Percentiles rank a stretch among this genome's conserved stretches.
phyloP scores from a whole-genome alignment of 2,113 vertebrate species.

The Myocastor coypus region DNA sequence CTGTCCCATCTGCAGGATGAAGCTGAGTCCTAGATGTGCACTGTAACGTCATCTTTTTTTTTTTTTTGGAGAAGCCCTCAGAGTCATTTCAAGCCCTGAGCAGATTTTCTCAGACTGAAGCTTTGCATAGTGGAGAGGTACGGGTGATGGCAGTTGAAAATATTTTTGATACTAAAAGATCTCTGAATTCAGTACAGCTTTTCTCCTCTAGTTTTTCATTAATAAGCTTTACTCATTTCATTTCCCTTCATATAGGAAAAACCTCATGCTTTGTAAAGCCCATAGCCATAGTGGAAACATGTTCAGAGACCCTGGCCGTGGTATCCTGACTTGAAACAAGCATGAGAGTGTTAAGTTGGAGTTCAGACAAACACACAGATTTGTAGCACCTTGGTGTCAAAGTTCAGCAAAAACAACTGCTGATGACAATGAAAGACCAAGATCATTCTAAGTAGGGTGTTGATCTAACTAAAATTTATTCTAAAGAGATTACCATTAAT shows the following conservation, averaged over 20 bases:
- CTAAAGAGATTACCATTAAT: not conserved
- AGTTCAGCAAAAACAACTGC: slow-evolving; percentile 44
- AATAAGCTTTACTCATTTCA: not conserved
- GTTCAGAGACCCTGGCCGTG: not conserved
- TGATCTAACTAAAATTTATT: not conserved
- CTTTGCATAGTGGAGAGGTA: accelerated
- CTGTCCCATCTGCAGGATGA: accelerated
- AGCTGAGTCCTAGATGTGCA: not conserved
- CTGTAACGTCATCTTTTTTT: accelerated
- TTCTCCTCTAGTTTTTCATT: not conserved
- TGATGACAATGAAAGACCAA: slow-evolving; percentile 38
- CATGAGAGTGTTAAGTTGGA: not conserved
- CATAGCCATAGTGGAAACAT: not conserved
- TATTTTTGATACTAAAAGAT: not conserved
- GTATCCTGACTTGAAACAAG: slow-evolving; percentile 11
- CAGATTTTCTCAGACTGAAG: not conserved
- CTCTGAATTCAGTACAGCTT: not conserved
- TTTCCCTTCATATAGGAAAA: not conserved
- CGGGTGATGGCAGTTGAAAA: not conserved
- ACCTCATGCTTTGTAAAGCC: not conserved
- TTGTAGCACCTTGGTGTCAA: not conserved
- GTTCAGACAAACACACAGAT: slow-evolving; percentile 55
- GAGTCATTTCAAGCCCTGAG: too few relatives aligned
- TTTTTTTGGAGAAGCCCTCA: not conserved
- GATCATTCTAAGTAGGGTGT: not conserved